Conservation (phyloP, 2,113 vertebrate genomes). For the Dromiciops gliroides region DNA sequence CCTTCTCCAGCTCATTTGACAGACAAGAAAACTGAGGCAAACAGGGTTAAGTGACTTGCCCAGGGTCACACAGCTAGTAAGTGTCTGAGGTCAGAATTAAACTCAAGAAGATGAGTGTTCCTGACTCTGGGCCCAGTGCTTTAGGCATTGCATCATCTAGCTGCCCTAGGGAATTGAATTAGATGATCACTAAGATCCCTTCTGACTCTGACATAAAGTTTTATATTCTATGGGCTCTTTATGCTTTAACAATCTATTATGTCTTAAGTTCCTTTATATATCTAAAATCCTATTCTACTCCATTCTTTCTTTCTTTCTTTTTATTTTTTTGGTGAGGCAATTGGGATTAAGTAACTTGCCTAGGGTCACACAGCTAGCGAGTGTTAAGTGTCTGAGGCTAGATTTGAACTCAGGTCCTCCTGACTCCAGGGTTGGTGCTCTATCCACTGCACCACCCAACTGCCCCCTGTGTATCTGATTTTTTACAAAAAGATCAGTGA, state of each 20-base stretch:
- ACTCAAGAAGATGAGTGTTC: neutral
- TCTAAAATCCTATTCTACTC: neutral
- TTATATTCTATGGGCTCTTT: neutral
- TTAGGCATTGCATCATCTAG: neutral
- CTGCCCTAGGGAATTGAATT: neutral
- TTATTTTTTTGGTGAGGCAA: no score
- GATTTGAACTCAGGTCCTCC: no score
- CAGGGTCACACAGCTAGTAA: neutral
- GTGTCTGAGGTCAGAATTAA: neutral
- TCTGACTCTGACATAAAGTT: neutral
- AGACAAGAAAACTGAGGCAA: neutral
- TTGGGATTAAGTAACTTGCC: no score
- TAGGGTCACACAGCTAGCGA: no score
- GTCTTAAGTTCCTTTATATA: neutral
- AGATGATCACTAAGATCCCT: neutral
- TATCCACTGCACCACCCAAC: no score
- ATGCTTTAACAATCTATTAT: neutral
- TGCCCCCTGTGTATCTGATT: neutral
- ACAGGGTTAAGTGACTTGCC: neutral
- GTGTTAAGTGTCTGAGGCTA: no score
- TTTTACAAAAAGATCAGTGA: neutral
- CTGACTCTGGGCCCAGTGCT: neutral
- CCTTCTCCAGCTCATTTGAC: neutral
- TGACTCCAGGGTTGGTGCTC: no score
- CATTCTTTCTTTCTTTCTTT: no score